Evolutionary conservation across 2,888 invertebrate genomes (phyloP).

Genomic region (Nemoura dubitans): DNA sequence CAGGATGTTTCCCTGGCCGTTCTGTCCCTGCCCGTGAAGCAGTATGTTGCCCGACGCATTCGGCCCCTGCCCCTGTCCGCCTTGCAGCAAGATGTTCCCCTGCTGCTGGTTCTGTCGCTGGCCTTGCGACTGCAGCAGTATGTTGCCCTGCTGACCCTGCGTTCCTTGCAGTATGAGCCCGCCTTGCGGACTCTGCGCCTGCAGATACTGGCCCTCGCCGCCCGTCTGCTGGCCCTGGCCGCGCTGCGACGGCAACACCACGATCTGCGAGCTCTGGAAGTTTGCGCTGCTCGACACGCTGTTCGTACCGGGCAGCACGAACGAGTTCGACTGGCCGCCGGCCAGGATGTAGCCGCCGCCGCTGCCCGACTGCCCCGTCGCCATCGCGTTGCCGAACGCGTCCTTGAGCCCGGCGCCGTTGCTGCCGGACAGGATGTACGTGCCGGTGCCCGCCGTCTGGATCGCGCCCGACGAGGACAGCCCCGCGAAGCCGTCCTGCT

Average conservation of each 20-base stretch:
- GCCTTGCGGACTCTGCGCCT: conserved; percentile 2
- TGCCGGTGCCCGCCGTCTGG: conserved; percentile 29
- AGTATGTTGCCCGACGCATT: neutral
- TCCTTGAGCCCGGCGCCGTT: conserved; percentile 36
- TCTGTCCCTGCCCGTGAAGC: neutral
- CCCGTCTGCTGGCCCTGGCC: neutral
- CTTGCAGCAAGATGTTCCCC: neutral
- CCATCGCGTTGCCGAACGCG: conserved; percentile 41
- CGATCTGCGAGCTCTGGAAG: conserved; percentile 26
- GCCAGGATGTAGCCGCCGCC: conserved; percentile 31
- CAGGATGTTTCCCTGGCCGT: neutral
- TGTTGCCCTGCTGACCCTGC: neutral
- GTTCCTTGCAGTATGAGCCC: neutral
- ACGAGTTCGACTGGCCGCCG: conserved; percentile 13
- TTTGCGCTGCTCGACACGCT: neutral
- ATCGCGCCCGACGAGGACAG: neutral
- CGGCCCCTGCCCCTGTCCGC: neutral
- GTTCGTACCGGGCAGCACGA: conserved; percentile 2
- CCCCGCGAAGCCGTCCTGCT: conserved; percentile 40
- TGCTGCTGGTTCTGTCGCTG: neutral
- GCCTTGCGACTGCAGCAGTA: conserved; percentile 1
- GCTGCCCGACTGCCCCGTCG: neutral
- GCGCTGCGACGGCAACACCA: conserved; percentile 25
- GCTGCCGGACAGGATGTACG: conserved; percentile 42
- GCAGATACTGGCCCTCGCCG: neutral